Percentiles rank a stretch among this genome's conserved stretches.
Conservation (phyloP, 1,140 invertebrate species). For the Rhagoletis pomonella region DNA sequence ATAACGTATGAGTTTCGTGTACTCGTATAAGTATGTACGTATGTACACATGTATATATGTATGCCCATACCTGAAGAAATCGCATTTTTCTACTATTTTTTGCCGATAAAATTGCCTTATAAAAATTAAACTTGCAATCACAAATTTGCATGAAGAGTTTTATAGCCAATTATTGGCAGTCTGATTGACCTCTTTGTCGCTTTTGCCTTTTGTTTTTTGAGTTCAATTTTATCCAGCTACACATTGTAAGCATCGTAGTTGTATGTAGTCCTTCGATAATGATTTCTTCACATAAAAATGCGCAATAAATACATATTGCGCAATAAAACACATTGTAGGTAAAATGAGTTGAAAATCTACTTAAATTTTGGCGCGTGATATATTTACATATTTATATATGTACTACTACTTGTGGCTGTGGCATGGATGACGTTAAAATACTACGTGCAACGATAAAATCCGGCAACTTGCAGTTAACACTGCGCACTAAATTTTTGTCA, state of each 20-base stretch:
- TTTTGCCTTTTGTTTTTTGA: not conserved
- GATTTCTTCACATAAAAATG: not conserved
- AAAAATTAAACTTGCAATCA: not conserved
- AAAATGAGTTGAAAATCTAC: not conserved
- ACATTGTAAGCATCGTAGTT: not conserved
- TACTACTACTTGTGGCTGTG: not conserved
- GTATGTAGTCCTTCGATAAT: slow-evolving; percentile 18
- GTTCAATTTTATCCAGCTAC: not conserved
- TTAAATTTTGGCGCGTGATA: slow-evolving; percentile 9
- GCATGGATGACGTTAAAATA: not conserved
- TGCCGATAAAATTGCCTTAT: not conserved
- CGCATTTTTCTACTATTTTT: no score
- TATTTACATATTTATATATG: not conserved
- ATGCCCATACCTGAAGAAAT: no score
- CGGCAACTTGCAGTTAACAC: not conserved
- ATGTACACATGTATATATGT: no score
- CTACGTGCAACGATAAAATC: slow-evolving; percentile 14
- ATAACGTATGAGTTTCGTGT: no score
- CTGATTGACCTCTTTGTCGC: slow-evolving; percentile 1
- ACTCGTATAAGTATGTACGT: no score
- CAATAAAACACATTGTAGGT: not conserved
- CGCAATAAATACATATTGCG: not conserved
- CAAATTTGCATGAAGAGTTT: not conserved
- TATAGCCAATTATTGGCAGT: not conserved
- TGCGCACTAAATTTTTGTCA: not conserved